phyloP scores from a whole-genome alignment of 1,140 invertebrate genomes.

The Euwallacea fornicatus region DNA sequence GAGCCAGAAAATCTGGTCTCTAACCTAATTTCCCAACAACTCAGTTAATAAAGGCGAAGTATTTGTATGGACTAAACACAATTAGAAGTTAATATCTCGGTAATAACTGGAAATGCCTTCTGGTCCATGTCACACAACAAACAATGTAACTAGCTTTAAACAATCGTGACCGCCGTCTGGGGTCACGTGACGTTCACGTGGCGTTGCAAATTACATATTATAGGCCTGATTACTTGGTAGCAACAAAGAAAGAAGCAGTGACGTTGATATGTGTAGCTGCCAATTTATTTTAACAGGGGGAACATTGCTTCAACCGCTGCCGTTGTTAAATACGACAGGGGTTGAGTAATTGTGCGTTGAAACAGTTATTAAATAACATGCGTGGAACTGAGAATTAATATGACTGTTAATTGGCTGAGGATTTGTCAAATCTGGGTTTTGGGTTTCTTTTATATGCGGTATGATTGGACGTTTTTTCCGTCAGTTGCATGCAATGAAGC shows the following conservation, averaged over 20 bases:
- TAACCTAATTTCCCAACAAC: neutral
- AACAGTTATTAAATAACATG: constrained; percentile 25
- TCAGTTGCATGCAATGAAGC: too few species aligned
- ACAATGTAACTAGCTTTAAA: constrained; percentile 50
- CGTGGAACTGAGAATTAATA: constrained; percentile 12
- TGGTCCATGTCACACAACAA: constrained; percentile 37
- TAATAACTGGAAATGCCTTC: constrained; percentile 41
- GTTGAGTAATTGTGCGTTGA: constrained; percentile 13
- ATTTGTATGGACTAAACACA: constrained; percentile 25
- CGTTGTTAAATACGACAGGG: constrained; percentile 26
- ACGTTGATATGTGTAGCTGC: constrained; percentile 52
- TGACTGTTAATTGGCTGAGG: constrained; percentile 7
- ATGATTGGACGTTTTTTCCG: too few species aligned
- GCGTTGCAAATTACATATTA: constrained; percentile 50
- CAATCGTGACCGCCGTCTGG: constrained; percentile 43
- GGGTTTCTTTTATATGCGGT: too few species aligned
- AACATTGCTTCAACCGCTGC: constrained; percentile 36
- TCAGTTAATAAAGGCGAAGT: constrained; percentile 13
- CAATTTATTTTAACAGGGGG: constrained; percentile 48
- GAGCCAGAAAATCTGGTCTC: too few species aligned
- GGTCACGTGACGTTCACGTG: constrained; percentile 49
- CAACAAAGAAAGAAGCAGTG: constrained; percentile 48
- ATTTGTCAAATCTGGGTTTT: too few species aligned
- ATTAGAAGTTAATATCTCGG: constrained; percentile 37
- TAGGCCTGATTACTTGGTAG: constrained; percentile 47